phyloP scores from a whole-genome alignment of 1,140 invertebrate species.

The Ceratina japonica region DNA sequence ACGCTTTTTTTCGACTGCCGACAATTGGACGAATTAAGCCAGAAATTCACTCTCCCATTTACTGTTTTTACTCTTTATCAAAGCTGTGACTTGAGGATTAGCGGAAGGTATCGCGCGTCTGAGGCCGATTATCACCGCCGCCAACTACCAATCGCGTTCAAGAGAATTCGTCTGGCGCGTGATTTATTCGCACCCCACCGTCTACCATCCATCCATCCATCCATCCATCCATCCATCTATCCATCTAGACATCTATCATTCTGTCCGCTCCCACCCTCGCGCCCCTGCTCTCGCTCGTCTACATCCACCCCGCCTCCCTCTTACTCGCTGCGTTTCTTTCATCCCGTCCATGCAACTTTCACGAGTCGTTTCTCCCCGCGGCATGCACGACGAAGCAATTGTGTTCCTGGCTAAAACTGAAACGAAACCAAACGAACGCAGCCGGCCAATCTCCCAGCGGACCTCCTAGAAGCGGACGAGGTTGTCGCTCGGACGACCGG shows the following conservation, averaged over 20 bases:
- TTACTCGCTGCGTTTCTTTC: constrained; percentile 31
- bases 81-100: no score
- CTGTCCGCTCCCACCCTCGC: not conserved
- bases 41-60: no score
- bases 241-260: constrained; percentile 40
- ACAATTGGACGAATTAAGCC: no score
- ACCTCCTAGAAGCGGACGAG: not conserved
- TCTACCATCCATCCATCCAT: constrained; percentile 8
- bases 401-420: constrained; percentile 1
- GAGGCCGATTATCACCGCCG: constrained; percentile 45
- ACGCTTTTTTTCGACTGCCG: no score
- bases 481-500: not conserved
- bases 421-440: constrained; percentile 15
- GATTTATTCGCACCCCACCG: constrained; percentile 48
- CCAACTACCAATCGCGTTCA: constrained; percentile 50
- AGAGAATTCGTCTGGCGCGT: constrained; percentile 56
- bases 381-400: constrained; percentile 24
- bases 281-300: not conserved
- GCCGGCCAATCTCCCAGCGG: not conserved
- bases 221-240: constrained; percentile 24
- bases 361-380: constrained; percentile 21
- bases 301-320: constrained; percentile 19
- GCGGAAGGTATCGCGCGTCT: constrained; percentile 25
- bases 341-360: constrained; percentile 41
- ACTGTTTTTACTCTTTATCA: no score